Base-by-base conservation (phyloP, 1,140 invertebrate genomes). In the Drosophila ananassae region DNA sequence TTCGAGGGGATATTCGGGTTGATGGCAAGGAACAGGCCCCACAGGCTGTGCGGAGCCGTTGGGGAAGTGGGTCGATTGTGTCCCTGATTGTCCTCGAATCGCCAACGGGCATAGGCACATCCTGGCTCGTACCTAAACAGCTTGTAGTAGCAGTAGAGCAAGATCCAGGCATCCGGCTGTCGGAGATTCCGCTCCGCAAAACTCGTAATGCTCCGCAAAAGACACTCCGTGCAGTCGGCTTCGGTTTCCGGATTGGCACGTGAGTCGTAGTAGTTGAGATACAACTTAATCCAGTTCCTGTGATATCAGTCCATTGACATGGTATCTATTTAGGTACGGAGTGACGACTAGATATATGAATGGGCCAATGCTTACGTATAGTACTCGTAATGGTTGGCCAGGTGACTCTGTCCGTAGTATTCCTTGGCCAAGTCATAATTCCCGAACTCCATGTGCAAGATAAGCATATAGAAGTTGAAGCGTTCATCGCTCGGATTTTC, bases 111-210 rank as follows among this genome's bases (percentile, higher is more conserved):
- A 6, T 61, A 87, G 8, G 52, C 53, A 13, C 30, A 76, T 0
- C 82, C 82, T 0, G 82, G 78, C 5, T 62, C 59, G 62, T 89
- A 87, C 2, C 79, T 30, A 21, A 82, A 87, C 0, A 48, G 41
- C 12, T 61, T 79, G 13, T 87, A 87, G 12, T 83, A 87, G 44
- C 83, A 87, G 34, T 79, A 79, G 0, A 87, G 57, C 2, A 87
- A 30, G 30, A 87, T 77, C 83, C 82, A 87, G n/a, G 59, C 83
- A 24, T 87, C 78, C 22, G 52, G 44, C 0, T 76, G 62, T 0
- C 6, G 5, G 0, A 12, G 2, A 51, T 73, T 5, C 22, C 5
- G 9, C 8, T 76, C 53, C 0, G 82, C 44, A 25, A 57, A 87
- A 2, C 37, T 8, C 0, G 13, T 47, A 2, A 87, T 73, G 30